Conservation (phyloP, 2,113 vertebrate species). For the Crypturellus undulatus region DNA sequence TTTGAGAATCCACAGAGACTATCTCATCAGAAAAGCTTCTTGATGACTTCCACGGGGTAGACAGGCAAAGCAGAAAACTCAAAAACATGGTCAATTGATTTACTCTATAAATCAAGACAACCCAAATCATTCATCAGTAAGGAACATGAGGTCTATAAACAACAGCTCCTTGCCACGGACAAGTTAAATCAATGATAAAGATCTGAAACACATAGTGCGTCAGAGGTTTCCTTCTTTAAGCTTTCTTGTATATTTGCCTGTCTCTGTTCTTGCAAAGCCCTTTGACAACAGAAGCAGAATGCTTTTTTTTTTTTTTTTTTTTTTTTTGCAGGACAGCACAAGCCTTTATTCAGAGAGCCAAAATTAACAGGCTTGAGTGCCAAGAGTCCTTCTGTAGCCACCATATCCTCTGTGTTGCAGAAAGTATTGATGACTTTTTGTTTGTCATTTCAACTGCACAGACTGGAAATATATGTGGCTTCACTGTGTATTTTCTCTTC, state of each 20-base stretch:
- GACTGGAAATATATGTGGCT: neutral
- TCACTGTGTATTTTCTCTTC: slow-evolving; percentile 7
- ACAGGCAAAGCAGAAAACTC: neutral
- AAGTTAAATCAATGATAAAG: slow-evolving; percentile 37
- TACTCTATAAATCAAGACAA: neutral
- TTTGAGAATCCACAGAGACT: neutral
- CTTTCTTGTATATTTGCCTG: slow-evolving; percentile 10
- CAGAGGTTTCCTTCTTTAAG: slow-evolving; percentile 46
- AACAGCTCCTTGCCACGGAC: neutral
- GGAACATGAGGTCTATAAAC: slow-evolving; percentile 25
- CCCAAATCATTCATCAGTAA: neutral
- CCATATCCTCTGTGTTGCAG: neutral
- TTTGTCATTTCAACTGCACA: slow-evolving; percentile 36
- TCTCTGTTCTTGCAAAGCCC: neutral
- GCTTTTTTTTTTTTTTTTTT: neutral
- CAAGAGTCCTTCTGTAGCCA: slow-evolving; percentile 25
- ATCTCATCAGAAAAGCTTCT: neutral
- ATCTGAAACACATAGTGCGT: slow-evolving; percentile 19
- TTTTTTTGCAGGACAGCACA: neutral
- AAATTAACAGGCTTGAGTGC: neutral
- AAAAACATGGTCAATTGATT: neutral
- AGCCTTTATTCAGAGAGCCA: slow-evolving; percentile 25
- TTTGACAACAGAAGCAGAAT: slow-evolving; percentile 34
- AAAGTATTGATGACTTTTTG: slow-evolving; percentile 42
- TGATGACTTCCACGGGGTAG: neutral